Conservation (phyloP, 1,140 invertebrate species). For the Drosophila gunungcola region DNA sequence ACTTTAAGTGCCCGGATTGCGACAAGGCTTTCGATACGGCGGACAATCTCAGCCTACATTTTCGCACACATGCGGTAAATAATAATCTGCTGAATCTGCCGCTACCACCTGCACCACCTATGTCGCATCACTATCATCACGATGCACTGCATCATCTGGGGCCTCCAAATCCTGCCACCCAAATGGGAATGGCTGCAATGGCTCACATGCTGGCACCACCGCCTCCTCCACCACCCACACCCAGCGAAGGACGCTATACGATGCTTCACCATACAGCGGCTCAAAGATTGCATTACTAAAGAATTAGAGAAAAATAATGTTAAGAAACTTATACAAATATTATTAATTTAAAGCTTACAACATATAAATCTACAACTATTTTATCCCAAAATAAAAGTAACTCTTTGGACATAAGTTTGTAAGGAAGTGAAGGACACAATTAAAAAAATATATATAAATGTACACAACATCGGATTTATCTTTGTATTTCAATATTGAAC, state of each 20-base stretch:
- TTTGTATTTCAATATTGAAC: constrained; percentile 56
- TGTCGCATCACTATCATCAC: constrained; percentile 69
- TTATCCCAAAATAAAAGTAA: no score
- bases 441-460: no score
- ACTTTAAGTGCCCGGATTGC: constrained; percentile 83
- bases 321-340: background rate
- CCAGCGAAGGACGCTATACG: constrained; percentile 68
- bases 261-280: constrained; percentile 73
- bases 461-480: no score
- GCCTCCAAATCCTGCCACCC: constrained; percentile 67
- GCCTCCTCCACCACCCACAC: constrained; percentile 70
- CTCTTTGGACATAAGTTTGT: no score
- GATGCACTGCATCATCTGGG: constrained; percentile 66
- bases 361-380: no score
- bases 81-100: constrained; percentile 73
- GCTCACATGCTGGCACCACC: constrained; percentile 76
- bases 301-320: constrained; percentile 1
- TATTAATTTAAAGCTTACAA: background rate
- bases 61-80: constrained; percentile 70
- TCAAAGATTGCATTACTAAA: constrained; percentile 65
- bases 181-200: constrained; percentile 80
- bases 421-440: no score
- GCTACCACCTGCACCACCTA: constrained; percentile 59
- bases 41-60: constrained; percentile 74
- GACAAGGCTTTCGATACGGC: constrained; percentile 81